Evolutionary conservation across 2,797 vertebrate genomes (phyloP), one percentile per base, ranked within the genome.

Genomic region (Thaleichthys pacificus): DNA sequence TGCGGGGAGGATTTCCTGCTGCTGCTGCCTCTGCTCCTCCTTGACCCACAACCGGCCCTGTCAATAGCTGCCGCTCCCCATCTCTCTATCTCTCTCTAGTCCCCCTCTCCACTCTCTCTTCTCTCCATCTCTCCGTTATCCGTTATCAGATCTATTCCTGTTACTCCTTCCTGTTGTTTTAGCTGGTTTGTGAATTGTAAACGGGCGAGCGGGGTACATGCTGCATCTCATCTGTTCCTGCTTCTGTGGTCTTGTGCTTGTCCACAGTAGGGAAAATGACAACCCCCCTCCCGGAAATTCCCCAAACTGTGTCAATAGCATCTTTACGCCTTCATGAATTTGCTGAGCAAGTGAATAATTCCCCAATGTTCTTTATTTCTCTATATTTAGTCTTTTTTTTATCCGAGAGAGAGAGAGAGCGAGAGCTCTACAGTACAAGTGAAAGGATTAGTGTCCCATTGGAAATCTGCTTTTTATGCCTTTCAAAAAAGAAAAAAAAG

Each of bases 321-420:
- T 84, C 57, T 68, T 77, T 71, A 61, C 49, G 76, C 79, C 76
- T 86, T 3, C 87, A 85, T 85, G 74, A 85, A 77, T 81, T 78
- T 77, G 67, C 68, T 12, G 63, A 75, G 77, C 56, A 49, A 76
- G 61, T 72, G 11, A 71, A 69, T 60, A 42, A 61, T 65, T 84
- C 80, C 82, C 75, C 70, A 65, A 71, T 66, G 14, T 80, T 49
- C 70, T 64, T 75, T 84, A 80, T 84, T 79, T 54, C 70, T 64
- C 77, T 83, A 81, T 84, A 77, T 90, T 82, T 79, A 83, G 73
- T 75, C 71, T 69, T 77, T 77, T 77, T 80, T 82, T 80, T 82
- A 84, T 86, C 81, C 47, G 22, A 42, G 38, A 6, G 38, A 42
- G 9, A 76, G 71, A 68, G 66, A 76, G 57, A 30, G 67, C 57